Base-by-base conservation (phyloP, 1,140 invertebrate species). In the Polypedilum vanderplanki region DNA sequence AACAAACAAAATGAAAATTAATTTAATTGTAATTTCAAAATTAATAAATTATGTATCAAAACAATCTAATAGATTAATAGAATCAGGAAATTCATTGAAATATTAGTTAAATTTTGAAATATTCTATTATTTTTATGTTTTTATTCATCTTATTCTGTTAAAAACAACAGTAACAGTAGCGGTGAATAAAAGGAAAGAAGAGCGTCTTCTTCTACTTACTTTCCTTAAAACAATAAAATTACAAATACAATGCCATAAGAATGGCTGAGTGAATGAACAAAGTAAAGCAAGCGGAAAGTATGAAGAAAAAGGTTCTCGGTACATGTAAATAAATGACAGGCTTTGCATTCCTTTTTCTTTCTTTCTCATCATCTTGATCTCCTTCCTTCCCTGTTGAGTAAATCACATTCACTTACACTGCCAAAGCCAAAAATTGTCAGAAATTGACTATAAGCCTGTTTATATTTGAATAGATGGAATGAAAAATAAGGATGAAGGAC, bases 191-290 rank as follows among this genome's bases (percentile, higher is more conserved):
- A 33, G 24, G 41, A 46, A 15, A 46, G 8, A 46, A 57, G n/a
- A 57, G n/a, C 1, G 15, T 8, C n/a, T 57, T n/a, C 10, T 33
- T 33, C 1, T 33, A 33, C 24, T 5, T 33, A 33, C 24, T 57
- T 57, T 57, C n/a, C 46, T 57, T 57, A 57, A 57, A 57, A 57
- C n/a, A 57, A 57, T 57, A 57, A 15, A 57, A 57, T 57, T n/a
- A 57, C 12, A 57, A 57, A 4, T 12, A 57, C 3, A 57, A 57
- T 57, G 46, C 9, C 12, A 57, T 57, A n/a, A 57, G 46, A 12
- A 15, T 4, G n/a, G 46, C 46, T 57, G n/a, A 57, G 46, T 15
- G 46, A 57, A 57, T 57, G 24, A 33, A 5, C 24, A 33, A 33
- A 33, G 10, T 57, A 57, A 57, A n/a, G 46, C 46, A 57, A 57